Conservation (phyloP, 2,113 vertebrate species). For the Raja brachyura region DNA sequence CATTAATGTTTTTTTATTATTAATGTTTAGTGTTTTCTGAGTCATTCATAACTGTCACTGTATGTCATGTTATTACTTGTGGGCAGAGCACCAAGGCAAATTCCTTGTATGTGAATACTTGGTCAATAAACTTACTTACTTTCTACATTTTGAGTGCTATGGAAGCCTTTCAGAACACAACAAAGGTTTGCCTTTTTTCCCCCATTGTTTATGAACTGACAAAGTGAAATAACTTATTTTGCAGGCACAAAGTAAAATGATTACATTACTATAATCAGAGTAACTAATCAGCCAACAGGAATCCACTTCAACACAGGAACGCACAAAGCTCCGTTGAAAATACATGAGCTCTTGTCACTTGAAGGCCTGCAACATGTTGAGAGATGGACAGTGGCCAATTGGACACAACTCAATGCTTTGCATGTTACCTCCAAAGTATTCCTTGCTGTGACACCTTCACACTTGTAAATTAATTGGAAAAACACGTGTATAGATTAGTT, state of each 20-base stretch:
- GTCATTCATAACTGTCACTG: no score
- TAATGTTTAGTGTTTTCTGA: no score
- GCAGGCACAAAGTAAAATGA: background rate
- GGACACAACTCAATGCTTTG: constrained; percentile 40
- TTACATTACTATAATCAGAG: background rate
- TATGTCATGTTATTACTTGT: no score
- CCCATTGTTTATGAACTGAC: no score
- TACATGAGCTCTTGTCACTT: constrained; percentile 40
- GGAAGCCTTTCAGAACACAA: no score
- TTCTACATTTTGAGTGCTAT: no score
- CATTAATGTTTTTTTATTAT: no score
- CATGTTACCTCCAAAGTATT: constrained; percentile 40
- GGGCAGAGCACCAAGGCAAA: no score
- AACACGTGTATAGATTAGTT: constrained; percentile 39
- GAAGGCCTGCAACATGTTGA: constrained; percentile 36
- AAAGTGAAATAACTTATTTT: background rate
- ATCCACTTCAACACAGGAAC: background rate
- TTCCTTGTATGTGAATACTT: no score
- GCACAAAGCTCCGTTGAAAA: background rate
- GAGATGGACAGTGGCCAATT: background rate
- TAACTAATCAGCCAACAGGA: constrained; percentile 3
- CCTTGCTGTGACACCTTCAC: constrained; percentile 46
- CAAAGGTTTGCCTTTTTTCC: no score
- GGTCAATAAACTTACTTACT: no score
- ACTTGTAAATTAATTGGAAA: constrained; percentile 52